Evolutionary conservation across 2,113 vertebrate genomes (phyloP).

Genomic region (Petroica traversi): DNA sequence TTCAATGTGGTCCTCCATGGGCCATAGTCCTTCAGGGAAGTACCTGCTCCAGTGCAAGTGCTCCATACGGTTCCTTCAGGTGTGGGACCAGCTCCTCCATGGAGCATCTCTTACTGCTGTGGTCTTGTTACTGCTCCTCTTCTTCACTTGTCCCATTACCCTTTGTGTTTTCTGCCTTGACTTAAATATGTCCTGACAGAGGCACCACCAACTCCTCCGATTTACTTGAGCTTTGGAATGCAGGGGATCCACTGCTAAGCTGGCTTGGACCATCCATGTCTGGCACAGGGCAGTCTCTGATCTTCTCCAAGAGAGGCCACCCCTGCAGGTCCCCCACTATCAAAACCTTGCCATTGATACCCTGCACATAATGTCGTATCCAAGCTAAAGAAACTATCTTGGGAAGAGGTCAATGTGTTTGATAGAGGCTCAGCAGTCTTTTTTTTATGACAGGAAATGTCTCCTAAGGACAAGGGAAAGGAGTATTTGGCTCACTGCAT

Average conservation of each 20-base stretch:
- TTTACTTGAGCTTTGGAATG: not conserved
- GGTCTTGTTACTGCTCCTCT: not conserved
- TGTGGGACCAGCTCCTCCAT: not conserved
- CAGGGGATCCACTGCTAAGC: not conserved
- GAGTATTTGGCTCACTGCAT: not conserved
- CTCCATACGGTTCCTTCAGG: not conserved
- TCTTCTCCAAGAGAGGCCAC: not conserved
- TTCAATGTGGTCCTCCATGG: not conserved
- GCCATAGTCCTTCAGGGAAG: not conserved
- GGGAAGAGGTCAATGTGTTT: not conserved
- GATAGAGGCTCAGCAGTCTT: not conserved
- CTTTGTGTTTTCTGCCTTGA: not conserved
- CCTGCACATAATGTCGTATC: not conserved
- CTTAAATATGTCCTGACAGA: not conserved
- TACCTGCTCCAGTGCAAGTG: not conserved
- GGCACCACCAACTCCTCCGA: not conserved
- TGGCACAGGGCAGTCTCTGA: not conserved
- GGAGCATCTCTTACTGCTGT: not conserved
- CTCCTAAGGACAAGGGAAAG: not conserved
- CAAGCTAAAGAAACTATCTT: not conserved
- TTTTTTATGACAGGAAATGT: not conserved
- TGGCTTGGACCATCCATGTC: not conserved
- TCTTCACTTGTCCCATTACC: not conserved
- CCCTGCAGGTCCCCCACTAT: not conserved
- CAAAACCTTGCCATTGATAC: not conserved